phyloP scores from a whole-genome alignment of 2,113 vertebrate species.

The Cyphomyrus discorhynchus region DNA sequence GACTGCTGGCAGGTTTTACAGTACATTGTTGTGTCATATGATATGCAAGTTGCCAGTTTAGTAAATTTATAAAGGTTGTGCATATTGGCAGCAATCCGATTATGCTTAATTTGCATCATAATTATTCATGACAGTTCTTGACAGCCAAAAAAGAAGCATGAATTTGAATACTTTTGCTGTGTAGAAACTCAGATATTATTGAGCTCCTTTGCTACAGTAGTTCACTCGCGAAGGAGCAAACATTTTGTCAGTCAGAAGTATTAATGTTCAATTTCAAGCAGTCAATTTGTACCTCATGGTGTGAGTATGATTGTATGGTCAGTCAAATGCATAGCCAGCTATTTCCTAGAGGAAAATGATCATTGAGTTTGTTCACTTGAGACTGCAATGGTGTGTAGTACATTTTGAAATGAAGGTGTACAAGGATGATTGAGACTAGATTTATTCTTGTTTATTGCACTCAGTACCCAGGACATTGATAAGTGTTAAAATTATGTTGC shows the following conservation, averaged over 20 bases:
- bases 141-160: background rate
- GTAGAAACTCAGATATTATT: background rate
- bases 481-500: background rate
- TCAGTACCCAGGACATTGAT: background rate
- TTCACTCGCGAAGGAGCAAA: background rate
- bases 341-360: background rate
- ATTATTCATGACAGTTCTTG: background rate
- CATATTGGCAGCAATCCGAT: background rate
- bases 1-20: background rate
- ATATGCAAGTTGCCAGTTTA: background rate
- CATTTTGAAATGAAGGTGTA: background rate
- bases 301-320: background rate
- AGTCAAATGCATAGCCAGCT: background rate
- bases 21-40: background rate
- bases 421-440: background rate
- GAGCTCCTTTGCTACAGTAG: background rate
- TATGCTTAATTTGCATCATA: background rate
- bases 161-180: background rate
- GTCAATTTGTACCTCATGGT: background rate
- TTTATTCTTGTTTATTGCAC: background rate
- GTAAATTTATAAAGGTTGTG: background rate
- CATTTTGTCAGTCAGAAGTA: background rate
- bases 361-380: background rate
- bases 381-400: background rate
- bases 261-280: background rate